Percentiles rank a stretch among this genome's conserved stretches.
phyloP scores from a whole-genome alignment of 2,888 invertebrate genomes.

The Plusia festucae region DNA sequence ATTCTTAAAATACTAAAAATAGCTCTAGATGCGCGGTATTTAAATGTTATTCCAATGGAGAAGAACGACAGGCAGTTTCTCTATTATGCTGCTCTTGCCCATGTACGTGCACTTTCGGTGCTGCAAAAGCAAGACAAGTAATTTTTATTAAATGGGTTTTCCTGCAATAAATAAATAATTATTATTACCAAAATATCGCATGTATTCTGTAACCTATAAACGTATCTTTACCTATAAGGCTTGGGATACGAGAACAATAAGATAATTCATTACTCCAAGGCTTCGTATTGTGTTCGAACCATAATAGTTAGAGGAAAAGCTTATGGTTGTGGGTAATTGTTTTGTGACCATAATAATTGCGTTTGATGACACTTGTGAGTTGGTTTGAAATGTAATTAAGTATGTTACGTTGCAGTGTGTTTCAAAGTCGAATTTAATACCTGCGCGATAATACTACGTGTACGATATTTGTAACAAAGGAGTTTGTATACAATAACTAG shows the following conservation, averaged over 20 bases:
- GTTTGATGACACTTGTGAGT: constrained; percentile 45
- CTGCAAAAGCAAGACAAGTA: not conserved
- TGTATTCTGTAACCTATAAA: constrained; percentile 62
- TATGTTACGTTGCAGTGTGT: constrained; percentile 6
- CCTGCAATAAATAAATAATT: too few relatives aligned
- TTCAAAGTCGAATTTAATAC: not conserved
- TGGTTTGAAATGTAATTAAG: constrained; percentile 39
- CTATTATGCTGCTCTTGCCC: too few relatives aligned
- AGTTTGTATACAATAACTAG: not conserved
- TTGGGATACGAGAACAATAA: constrained; percentile 78
- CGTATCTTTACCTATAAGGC: constrained; percentile 77
- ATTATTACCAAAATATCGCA: constrained; percentile 64
- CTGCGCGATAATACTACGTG: not conserved
- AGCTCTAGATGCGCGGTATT: too few relatives aligned
- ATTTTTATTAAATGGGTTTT: too few relatives aligned
- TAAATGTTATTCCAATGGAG: too few relatives aligned
- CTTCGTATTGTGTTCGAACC: constrained; percentile 70
- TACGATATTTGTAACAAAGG: not conserved
- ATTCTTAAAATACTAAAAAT: too few relatives aligned
- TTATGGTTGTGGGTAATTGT: constrained; percentile 59
- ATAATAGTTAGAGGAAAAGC: constrained; percentile 63
- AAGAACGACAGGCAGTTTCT: too few relatives aligned
- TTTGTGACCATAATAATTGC: constrained; percentile 57
- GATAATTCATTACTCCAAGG: constrained; percentile 83
- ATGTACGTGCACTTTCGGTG: too few relatives aligned